These are phyloP conservation scores for Psephotus haematonotus DNA, from an alignment of 2,113 vertebrate genomes.

Conservation along the genomic window DNA sequence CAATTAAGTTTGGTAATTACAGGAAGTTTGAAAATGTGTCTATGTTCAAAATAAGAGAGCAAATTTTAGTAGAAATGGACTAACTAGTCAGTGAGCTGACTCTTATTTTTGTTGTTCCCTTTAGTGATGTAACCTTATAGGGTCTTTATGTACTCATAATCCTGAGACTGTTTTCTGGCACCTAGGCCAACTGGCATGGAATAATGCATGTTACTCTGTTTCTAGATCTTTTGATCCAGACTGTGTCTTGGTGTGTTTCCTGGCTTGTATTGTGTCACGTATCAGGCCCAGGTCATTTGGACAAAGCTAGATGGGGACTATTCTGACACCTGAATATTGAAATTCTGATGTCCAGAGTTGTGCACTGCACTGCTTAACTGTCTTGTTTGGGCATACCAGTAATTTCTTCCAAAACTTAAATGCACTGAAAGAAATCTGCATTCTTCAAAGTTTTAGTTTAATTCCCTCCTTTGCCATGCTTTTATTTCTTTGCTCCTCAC, in stretches of 20 bases:
- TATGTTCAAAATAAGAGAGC: neutral
- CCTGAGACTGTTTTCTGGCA: neutral
- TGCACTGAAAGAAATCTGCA: neutral
- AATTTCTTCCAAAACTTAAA: neutral
- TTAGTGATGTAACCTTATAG: neutral
- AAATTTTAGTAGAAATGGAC: neutral
- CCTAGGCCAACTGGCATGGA: neutral
- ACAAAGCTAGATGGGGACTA: neutral
- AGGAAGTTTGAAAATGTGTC: neutral
- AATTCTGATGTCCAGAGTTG: neutral
- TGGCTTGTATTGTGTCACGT: neutral
- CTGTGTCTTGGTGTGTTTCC: neutral
- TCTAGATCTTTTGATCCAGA: neutral
- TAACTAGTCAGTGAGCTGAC: neutral
- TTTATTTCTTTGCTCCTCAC: neutral
- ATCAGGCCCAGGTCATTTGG: neutral
- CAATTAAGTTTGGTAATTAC: constrained; percentile 1
- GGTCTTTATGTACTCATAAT: neutral
- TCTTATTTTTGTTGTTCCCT: neutral
- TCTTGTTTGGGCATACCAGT: neutral
- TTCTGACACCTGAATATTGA: neutral
- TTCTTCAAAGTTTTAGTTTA: neutral
- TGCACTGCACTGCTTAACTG: neutral
- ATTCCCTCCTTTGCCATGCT: neutral
- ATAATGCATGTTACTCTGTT: neutral